Evolutionary conservation across 2,888 invertebrate genomes (phyloP).

Genomic region (Zootermopsis nevadensis): DNA sequence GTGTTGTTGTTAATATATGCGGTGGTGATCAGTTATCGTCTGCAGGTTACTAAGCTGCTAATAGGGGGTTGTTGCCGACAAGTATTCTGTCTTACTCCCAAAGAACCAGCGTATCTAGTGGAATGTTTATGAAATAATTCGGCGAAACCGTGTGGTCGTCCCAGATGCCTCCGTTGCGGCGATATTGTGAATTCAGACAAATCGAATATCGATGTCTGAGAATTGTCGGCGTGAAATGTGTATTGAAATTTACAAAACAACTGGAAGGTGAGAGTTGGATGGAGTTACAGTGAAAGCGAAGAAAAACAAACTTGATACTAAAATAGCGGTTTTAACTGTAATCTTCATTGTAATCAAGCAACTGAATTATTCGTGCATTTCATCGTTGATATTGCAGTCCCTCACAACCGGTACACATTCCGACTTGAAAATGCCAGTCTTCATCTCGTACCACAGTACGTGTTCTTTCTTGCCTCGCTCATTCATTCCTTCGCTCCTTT

Average conservation of each 20-base stretch:
- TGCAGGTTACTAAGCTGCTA: not conserved
- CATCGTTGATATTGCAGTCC: no score
- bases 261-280: no score
- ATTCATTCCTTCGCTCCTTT: no score
- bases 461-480: no score
- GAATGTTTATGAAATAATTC: not conserved
- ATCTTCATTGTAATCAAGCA: not conserved
- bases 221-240: not conserved
- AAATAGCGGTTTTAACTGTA: not conserved
- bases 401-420: no score
- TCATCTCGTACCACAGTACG: no score
- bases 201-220: not conserved
- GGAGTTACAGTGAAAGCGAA: no score
- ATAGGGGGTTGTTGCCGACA: not conserved
- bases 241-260: no score
- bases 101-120: not conserved
- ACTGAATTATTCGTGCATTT: no score
- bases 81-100: not conserved
- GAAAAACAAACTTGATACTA: not conserved
- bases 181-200: not conserved
- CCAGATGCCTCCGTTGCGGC: no score
- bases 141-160: no score
- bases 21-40: constrained; percentile 32
- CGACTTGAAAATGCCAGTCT: no score
- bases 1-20: constrained; percentile 24